Evolutionary conservation across 2,888 invertebrate genomes (phyloP).

Genomic region (Vesta saturnalis): DNA sequence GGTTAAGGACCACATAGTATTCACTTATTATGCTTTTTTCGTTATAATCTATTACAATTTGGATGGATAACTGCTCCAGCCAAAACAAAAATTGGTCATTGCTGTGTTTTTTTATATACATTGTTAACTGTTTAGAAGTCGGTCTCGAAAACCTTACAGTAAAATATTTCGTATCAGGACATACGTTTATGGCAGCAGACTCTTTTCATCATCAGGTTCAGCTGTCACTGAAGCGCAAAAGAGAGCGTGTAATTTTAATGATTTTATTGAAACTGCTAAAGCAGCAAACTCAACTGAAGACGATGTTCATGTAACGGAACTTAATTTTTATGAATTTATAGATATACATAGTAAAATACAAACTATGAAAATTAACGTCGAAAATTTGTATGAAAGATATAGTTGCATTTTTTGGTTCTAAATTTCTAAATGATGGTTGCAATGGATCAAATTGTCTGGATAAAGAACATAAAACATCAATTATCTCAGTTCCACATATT

Average conservation of each 20-base stretch:
- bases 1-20: constrained; percentile 8
- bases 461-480: too few relatives aligned
- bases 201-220: background rate
- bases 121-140: constrained; percentile 4
- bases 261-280: background rate
- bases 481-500: too few relatives aligned
- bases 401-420: too few relatives aligned
- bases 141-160: background rate
- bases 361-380: too few relatives aligned
- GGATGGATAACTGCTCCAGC: background rate
- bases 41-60: background rate
- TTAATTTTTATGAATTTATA: too few relatives aligned
- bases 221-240: background rate
- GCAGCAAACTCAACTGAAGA: background rate
- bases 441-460: too few relatives aligned
- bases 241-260: background rate
- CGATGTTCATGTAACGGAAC: background rate
- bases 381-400: too few relatives aligned
- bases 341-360: too few relatives aligned
- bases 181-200: too few relatives aligned
- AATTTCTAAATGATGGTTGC: too few relatives aligned
- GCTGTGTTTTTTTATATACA: background rate
- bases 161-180: background rate
- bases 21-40: constrained; percentile 14
- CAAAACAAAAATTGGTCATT: constrained; percentile 9